Evolutionary conservation across 1,140 invertebrate genomes (phyloP).

Genomic region (Lepidurus apus): DNA sequence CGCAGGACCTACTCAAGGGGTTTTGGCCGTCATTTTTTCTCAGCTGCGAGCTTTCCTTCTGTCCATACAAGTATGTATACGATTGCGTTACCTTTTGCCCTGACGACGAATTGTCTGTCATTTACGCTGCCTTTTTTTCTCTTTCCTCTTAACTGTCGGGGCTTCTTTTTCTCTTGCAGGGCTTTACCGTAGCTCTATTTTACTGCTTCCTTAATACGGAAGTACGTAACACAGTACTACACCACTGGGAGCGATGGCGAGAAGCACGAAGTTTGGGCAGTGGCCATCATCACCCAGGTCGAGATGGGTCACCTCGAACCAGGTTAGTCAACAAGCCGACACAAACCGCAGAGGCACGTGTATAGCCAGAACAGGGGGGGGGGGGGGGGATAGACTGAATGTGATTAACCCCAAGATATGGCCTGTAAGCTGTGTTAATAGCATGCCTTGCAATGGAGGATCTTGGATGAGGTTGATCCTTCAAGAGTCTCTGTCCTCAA

Average conservation of each 20-base stretch:
- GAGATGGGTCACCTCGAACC: constrained; percentile 36
- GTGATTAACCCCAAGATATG: no score
- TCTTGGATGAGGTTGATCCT: background rate
- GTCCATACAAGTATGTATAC: constrained; percentile 65
- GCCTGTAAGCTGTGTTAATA: no score
- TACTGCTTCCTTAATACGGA: constrained; percentile 91
- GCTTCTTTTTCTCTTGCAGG: constrained; percentile 51
- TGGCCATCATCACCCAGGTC: background rate
- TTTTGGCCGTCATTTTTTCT: constrained; percentile 59
- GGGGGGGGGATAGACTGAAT: no score
- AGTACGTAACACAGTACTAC: constrained; percentile 74
- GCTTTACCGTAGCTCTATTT: constrained; percentile 76
- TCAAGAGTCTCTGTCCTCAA: background rate
- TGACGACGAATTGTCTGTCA: background rate
- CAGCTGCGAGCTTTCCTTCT: constrained; percentile 62
- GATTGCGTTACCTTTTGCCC: background rate
- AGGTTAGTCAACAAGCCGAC: background rate
- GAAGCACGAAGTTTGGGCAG: constrained; percentile 42
- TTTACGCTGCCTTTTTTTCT: background rate
- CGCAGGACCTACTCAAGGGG: constrained; percentile 62
- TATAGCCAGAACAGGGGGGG: no score
- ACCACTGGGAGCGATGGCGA: constrained; percentile 73
- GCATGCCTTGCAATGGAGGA: background rate
- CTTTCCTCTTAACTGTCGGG: background rate
- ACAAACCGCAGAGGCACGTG: background rate